phyloP scores from a whole-genome alignment of 2,888 invertebrate species.

The Notocelia uddmanniana region DNA sequence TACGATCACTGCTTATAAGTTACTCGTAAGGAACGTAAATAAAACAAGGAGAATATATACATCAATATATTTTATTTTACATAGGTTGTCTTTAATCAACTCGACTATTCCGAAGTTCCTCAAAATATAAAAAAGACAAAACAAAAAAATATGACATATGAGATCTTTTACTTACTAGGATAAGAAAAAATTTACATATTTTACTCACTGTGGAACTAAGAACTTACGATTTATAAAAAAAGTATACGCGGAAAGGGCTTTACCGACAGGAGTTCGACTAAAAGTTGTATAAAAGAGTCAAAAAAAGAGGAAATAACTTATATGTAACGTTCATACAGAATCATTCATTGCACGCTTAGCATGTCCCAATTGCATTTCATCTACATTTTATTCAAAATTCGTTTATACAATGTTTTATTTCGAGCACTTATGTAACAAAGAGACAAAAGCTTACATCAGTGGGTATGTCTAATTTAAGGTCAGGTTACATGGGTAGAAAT shows the following conservation, averaged over 20 bases:
- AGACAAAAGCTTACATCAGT: not conserved
- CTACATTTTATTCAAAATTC: not conserved
- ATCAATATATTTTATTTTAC: slow-evolving; percentile 86
- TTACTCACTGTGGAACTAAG: slow-evolving; percentile 82
- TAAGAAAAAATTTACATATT: slow-evolving; percentile 84
- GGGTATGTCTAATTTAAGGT: not conserved
- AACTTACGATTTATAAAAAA: slow-evolving; percentile 79
- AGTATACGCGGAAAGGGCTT: slow-evolving; percentile 69
- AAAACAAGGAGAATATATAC: slow-evolving; percentile 78
- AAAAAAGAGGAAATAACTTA: slow-evolving; percentile 18
- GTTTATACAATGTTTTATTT: not conserved
- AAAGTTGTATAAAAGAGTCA: slow-evolving; percentile 3
- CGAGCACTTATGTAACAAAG: not conserved
- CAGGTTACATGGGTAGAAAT: not conserved
- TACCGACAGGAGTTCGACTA: slow-evolving; percentile 54
- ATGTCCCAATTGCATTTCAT: not conserved
- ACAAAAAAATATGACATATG: slow-evolving; percentile 85
- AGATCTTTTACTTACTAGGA: slow-evolving; percentile 86
- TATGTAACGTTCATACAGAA: not conserved
- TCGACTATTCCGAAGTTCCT: slow-evolving; percentile 84
- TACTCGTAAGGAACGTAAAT: slow-evolving; percentile 53
- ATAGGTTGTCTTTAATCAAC: slow-evolving; percentile 86
- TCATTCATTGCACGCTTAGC: not conserved
- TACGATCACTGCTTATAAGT: too few species aligned
- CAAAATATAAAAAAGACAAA: slow-evolving; percentile 86